Percentiles rank a stretch among this genome's conserved stretches.
Evolutionary conservation across 2,888 invertebrate genomes (phyloP).

Genomic region (Sinhomidia bicolor): DNA sequence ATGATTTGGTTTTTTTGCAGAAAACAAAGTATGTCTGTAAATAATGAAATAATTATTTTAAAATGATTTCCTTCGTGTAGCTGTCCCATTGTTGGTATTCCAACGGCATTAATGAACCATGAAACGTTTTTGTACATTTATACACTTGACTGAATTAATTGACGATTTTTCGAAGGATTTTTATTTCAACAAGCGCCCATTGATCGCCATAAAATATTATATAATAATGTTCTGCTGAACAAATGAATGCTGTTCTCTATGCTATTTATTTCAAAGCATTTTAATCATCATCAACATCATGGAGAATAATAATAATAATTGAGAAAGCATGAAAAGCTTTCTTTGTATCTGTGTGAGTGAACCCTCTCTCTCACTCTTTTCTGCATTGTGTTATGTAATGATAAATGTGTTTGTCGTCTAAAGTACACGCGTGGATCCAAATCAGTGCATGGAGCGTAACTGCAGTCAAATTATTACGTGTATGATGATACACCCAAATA

Average conservation of each 20-base stretch:
- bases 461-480: conserved; percentile 18
- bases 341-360: conserved; percentile 3
- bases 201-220: background rate
- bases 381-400: conserved; percentile 8
- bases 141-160: conserved; percentile 12
- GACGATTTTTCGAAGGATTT: background rate
- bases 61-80: background rate
- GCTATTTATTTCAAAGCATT: background rate
- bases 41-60: background rate
- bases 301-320: background rate
- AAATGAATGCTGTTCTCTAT: background rate
- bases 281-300: background rate
- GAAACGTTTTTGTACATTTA: background rate
- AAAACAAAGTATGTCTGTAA: too few relatives aligned
- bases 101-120: conserved; percentile 7
- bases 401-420: conserved; percentile 38
- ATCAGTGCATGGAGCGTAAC: conserved; percentile 42
- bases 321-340: conserved; percentile 5
- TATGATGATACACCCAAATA: background rate
- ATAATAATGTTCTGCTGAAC: too few relatives aligned
- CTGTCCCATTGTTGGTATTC: background rate
- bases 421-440: background rate
- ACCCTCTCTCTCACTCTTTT: background rate
- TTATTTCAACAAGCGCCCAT: too few relatives aligned
- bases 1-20: too few relatives aligned